phyloP scores from a whole-genome alignment of 2,888 invertebrate genomes.

The Tenodera sinensis region DNA sequence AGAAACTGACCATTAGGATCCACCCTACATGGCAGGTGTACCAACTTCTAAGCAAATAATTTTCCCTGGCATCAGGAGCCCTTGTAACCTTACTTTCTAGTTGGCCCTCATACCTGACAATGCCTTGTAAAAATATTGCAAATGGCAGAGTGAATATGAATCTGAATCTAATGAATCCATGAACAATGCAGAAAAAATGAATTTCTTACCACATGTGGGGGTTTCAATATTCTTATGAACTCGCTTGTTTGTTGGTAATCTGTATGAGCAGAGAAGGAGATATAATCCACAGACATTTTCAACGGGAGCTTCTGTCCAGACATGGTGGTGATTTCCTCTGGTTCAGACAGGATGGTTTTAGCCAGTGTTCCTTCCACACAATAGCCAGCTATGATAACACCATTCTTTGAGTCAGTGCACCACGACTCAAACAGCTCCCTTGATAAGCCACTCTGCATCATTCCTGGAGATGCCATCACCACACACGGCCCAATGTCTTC shows the following conservation, averaged over 20 bases:
- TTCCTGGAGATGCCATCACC: constrained; percentile 99
- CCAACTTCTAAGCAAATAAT: too few species aligned
- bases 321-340: constrained; percentile 94
- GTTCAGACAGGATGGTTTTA: constrained; percentile 93
- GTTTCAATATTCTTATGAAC: constrained; percentile 90
- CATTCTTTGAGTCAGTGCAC: constrained; percentile 98
- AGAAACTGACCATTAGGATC: too few species aligned
- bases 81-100: too few species aligned
- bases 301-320: constrained; percentile 93
- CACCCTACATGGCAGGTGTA: too few species aligned
- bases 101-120: too few species aligned
- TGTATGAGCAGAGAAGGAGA: constrained; percentile 98
- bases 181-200: too few species aligned
- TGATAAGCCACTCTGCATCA: constrained; percentile 99
- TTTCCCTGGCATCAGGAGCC: too few species aligned
- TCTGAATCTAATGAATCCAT: too few species aligned
- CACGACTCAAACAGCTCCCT: constrained; percentile 97
- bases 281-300: constrained; percentile 98
- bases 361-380: constrained; percentile 89
- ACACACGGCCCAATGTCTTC: constrained; percentile 99
- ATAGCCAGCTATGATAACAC: constrained; percentile 95
- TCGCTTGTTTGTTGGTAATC: constrained; percentile 97
- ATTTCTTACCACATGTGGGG: constrained; percentile 81
- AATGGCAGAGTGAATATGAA: too few species aligned
- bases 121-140: too few species aligned